Base-by-base conservation (phyloP, 2,113 vertebrate species). In the Ia io region DNA sequence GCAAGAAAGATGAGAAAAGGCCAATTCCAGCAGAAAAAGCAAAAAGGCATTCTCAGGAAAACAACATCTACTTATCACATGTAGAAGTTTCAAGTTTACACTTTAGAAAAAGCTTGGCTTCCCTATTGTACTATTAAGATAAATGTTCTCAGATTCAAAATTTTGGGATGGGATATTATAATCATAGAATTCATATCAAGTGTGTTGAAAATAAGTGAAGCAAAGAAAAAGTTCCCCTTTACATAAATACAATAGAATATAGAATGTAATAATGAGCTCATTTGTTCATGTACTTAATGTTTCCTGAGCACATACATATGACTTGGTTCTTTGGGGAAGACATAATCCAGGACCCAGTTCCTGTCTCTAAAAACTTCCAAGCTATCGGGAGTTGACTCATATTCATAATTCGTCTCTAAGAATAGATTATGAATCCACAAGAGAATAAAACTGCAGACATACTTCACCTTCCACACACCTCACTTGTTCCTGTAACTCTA, bases 121-220 rank as follows among this genome's bases (percentile, higher is more conserved):
- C 47, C 25, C 56, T 80, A 1, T 44, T 91, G 25, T 76, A 88
- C 11, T 67, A 56, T 13, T 93, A 65, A 95, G 18, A 89, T 63
- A 86, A 23, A 63, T 44, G 20, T 88, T 90, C 78, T 80, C 67
- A 93, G 87, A 70, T 10, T 91, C 56, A 95, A 11, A 61, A 61
- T 35, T 84, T 84, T 61, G 49, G 16, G 25, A 80, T 93, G 9
- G 53, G 40, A 49, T 22, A 93, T 70, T 91, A 85, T 5, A 78
- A 23, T 40, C 59, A 74, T 4, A 85, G 42, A 84, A 78, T 70
- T 86, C 37, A 77, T 20, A 82, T 56, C 49, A 84, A 59, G 18
- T 90, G 18, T 78, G 28, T 22, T 97, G 65, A 93, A 94, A 78
- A 63, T 25, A 47, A 67, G 17, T 63, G 37, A 87, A 92, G 44